These are phyloP conservation scores for Aphidius gifuensis DNA, from an alignment of 1,140 invertebrate genomes.

Conservation along the genomic window DNA sequence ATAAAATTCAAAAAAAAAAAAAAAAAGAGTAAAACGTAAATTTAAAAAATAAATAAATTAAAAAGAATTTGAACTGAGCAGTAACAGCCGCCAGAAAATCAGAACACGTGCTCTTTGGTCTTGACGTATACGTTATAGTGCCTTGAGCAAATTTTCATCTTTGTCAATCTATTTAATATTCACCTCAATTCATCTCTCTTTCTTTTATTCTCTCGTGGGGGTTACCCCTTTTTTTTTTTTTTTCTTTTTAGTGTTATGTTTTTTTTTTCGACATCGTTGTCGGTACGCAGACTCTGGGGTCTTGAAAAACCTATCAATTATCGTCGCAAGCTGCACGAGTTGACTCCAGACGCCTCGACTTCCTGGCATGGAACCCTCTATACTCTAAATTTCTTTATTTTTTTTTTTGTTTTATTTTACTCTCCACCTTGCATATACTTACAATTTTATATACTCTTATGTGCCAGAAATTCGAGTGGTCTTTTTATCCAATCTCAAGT, in stretches of 20 bases:
- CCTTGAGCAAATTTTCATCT: slow-evolving; percentile 12
- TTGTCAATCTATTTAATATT: slow-evolving; percentile 10
- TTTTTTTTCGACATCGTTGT: slow-evolving; percentile 2
- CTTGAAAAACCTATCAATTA: slow-evolving; percentile 30
- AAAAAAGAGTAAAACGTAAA: slow-evolving; percentile 1
- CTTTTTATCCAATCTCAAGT: slow-evolving; percentile 7
- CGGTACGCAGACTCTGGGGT: slow-evolving; percentile 11
- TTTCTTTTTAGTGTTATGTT: background rate
- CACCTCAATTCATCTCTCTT: slow-evolving; percentile 4
- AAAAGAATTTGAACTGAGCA: slow-evolving; percentile 38
- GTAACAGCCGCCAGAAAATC: slow-evolving; percentile 51
- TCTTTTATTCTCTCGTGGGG: slow-evolving; percentile 7
- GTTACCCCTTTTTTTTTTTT: background rate
- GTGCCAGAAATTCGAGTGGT: slow-evolving; percentile 11
- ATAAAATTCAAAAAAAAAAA: too few species aligned
- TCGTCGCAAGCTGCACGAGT: slow-evolving; percentile 25
- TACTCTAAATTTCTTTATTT: slow-evolving; percentile 1
- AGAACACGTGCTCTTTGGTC: slow-evolving; percentile 50
- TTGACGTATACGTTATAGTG: slow-evolving; percentile 41
- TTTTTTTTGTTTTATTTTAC: background rate
- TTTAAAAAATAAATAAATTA: background rate
- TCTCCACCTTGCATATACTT: slow-evolving; percentile 22
- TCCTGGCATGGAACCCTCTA: slow-evolving; percentile 8
- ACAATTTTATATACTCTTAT: background rate
- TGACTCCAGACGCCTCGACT: slow-evolving; percentile 22